phyloP scores from a whole-genome alignment of 2,888 invertebrate species.

The Oscheius sp. region DNA sequence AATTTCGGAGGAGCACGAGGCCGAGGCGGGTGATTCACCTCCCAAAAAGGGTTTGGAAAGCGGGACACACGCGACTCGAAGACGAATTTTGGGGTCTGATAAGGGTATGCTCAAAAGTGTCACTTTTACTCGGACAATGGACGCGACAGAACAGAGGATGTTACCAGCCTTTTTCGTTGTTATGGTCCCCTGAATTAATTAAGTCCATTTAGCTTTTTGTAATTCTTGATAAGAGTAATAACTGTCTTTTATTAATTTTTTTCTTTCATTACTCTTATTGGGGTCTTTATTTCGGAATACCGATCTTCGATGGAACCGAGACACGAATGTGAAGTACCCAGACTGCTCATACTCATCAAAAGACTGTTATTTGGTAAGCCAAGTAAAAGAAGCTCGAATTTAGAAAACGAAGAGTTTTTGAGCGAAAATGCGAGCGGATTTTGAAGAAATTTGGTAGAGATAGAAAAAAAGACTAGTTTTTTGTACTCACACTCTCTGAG shows the following conservation, averaged over 20 bases:
- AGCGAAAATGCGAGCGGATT: too few species aligned
- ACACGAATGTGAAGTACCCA: too few species aligned
- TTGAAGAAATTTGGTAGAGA: neutral
- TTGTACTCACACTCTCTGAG: conserved; percentile 12
- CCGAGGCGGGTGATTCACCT: conserved; percentile 14
- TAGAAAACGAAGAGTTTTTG: too few species aligned
- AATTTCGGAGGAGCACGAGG: neutral
- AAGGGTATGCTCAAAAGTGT: neutral
- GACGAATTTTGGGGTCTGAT: conserved; percentile 5
- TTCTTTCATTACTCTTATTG: too few species aligned
- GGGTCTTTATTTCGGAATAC: too few species aligned
- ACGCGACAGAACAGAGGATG: neutral
- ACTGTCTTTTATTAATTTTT: too few species aligned
- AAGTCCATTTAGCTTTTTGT: too few species aligned
- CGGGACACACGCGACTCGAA: neutral
- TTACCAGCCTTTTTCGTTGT: conserved; percentile 20
- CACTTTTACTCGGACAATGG: neutral
- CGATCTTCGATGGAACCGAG: too few species aligned
- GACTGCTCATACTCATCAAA: too few species aligned
- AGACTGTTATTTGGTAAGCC: too few species aligned
- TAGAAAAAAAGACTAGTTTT: neutral
- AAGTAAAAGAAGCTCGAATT: too few species aligned
- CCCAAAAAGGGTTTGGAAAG: neutral
- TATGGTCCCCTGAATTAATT: conserved; percentile 19
- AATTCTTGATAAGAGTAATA: too few species aligned